Conservation (phyloP, 2,113 vertebrate genomes). For the Entomyzon cyanotis region DNA sequence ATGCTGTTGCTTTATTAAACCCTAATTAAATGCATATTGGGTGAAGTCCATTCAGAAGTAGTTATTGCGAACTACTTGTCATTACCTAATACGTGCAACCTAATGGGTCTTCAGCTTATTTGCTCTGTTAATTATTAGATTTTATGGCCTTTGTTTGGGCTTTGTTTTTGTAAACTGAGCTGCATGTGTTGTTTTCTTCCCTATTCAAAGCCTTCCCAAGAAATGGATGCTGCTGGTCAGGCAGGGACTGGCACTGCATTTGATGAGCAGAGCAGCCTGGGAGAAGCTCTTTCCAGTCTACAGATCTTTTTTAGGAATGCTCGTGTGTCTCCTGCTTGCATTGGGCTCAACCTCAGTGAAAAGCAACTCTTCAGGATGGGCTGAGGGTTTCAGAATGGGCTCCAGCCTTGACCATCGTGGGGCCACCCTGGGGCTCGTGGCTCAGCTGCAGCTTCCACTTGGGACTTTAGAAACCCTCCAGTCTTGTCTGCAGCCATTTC, state of each 20-base stretch:
- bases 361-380: not conserved
- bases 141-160: constrained; percentile 37
- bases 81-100: constrained; percentile 52
- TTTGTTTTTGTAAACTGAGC: constrained; percentile 16
- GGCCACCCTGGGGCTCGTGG: fast-evolving
- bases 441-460: not conserved
- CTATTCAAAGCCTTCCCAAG: not conserved
- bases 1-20: constrained; percentile 71
- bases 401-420: not conserved
- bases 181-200: not conserved
- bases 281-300: not conserved
- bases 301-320: not conserved
- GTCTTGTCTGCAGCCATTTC: not conserved
- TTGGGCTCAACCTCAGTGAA: fast-evolving
- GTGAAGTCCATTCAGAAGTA: constrained; percentile 58
- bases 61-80: constrained; percentile 58
- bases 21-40: constrained; percentile 71
- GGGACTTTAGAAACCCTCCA: not conserved
- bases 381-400: not conserved
- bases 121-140: constrained; percentile 54
- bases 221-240: not conserved
- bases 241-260: not conserved
- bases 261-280: not conserved
- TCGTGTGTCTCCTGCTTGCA: not conserved
- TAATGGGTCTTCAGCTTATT: constrained; percentile 49